A percentile compares a stretch with the other conserved stretches of the same genome.
phyloP scores from a whole-genome alignment of 2,888 invertebrate genomes.

The Oscheius sp. region DNA sequence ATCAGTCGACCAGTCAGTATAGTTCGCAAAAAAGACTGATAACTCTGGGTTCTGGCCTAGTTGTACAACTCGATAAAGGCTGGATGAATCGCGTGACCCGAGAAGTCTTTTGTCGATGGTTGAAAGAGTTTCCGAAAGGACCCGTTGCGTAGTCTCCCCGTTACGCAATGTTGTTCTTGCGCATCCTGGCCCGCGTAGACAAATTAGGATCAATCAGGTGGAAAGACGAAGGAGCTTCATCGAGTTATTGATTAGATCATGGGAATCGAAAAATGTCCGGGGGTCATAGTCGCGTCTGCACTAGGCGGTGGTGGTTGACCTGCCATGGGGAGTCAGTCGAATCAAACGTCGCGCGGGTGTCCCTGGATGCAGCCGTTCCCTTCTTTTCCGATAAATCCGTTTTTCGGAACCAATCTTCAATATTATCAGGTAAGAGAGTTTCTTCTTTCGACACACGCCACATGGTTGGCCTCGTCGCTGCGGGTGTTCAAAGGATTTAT shows the following conservation, averaged over 20 bases:
- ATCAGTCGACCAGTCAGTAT: no score
- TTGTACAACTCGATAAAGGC: neutral
- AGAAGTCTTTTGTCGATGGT: no score
- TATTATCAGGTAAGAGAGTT: constrained; percentile 8
- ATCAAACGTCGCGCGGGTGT: neutral
- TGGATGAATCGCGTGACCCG: neutral
- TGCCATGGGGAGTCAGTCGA: neutral
- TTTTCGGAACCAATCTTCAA: neutral
- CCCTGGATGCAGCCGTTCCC: neutral
- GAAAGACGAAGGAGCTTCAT: neutral
- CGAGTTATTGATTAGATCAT: no score
- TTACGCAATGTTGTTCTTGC: constrained; percentile 26
- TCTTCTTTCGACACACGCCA: neutral
- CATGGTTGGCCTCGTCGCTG: constrained; percentile 12
- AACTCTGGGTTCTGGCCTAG: neutral
- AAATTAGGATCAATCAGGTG: neutral
- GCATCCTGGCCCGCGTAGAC: constrained; percentile 1
- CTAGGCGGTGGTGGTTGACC: neutral
- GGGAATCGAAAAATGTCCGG: no score
- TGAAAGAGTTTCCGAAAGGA: constrained; percentile 17
- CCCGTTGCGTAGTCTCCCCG: constrained; percentile 1
- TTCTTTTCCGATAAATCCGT: neutral
- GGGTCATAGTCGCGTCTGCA: no score
- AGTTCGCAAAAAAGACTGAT: neutral
- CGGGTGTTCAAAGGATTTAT: constrained; percentile 15